These are phyloP conservation scores for Xerus rutilus DNA, from an alignment of 2,797 vertebrate species.

Conservation along the genomic window DNA sequence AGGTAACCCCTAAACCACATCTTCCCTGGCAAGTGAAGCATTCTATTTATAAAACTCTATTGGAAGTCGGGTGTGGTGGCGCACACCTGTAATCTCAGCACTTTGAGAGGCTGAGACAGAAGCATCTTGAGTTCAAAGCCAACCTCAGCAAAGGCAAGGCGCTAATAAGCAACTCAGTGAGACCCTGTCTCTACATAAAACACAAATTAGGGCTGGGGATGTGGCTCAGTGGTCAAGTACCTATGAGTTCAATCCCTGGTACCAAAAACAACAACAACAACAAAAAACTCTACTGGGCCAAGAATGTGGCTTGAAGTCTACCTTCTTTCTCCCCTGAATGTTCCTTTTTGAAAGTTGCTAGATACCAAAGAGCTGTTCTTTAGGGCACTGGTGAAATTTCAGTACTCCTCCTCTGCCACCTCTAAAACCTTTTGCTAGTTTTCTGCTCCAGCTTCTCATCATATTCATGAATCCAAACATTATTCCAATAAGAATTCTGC, in stretches of 20 bases:
- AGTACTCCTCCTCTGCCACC: not conserved
- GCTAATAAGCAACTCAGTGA: too few species aligned
- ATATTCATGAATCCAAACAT: not conserved
- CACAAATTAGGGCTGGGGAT: too few species aligned
- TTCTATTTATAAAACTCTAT: constrained; percentile 1
- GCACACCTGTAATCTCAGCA: too few species aligned
- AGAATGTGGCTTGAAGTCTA: not conserved
- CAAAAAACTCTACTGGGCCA: not conserved
- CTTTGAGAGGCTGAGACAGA: too few species aligned
- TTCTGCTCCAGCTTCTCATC: not conserved
- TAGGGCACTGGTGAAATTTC: not conserved
- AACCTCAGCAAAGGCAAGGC: too few species aligned
- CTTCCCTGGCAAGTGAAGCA: not conserved
- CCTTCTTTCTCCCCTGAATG: not conserved
- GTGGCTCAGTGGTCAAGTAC: too few species aligned
- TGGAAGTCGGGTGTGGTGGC: not conserved
- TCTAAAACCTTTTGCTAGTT: not conserved
- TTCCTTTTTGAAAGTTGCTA: not conserved
- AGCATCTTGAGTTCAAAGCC: too few species aligned
- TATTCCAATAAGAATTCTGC: not conserved
- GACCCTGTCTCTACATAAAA: too few species aligned
- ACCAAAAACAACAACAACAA: too few species aligned
- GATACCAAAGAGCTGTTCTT: not conserved
- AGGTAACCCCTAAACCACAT: not conserved
- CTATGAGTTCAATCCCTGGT: too few species aligned